phyloP scores from a whole-genome alignment of 2,797 vertebrate species.

The Pampus argenteus region DNA sequence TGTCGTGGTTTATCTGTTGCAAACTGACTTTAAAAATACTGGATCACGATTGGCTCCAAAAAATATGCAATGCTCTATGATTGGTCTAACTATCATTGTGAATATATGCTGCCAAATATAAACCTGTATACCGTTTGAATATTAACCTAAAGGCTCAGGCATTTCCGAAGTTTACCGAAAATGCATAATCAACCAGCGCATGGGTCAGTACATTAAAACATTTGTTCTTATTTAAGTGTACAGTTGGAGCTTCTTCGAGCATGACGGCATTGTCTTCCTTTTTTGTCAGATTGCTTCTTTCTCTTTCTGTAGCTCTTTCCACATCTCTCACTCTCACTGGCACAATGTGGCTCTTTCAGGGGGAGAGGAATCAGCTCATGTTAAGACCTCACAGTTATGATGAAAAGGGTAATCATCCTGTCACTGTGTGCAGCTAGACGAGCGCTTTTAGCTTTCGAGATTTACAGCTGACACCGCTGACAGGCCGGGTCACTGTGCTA shows the following conservation, averaged over 20 bases:
- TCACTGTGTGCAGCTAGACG: conserved; percentile 66
- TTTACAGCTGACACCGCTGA: conserved; percentile 67
- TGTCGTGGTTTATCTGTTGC: too few relatives aligned
- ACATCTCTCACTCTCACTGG: neutral
- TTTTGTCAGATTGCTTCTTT: conserved; percentile 25
- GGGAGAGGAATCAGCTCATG: conserved; percentile 72
- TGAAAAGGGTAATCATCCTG: conserved; percentile 80
- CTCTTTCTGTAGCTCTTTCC: neutral
- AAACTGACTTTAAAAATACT: too few relatives aligned
- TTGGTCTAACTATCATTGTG: conserved; percentile 1
- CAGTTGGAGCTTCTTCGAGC: neutral
- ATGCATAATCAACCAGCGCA: neutral
- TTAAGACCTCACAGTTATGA: conserved; percentile 77
- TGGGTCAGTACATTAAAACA: neutral
- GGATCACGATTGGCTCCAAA: neutral
- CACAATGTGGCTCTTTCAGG: conserved; percentile 41
- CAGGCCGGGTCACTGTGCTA: conserved; percentile 66
- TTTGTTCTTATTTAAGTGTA: conserved; percentile 8
- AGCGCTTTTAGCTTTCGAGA: conserved; percentile 69
- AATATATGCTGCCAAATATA: neutral
- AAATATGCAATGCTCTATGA: neutral
- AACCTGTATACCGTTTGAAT: neutral
- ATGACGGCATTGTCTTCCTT: conserved; percentile 31
- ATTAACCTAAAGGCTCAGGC: neutral
- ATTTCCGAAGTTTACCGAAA: neutral